Evolutionary conservation across 2,797 vertebrate genomes (phyloP), one percentile per base, ranked within the genome.

Genomic region (Hipposideros larvatus): DNA sequence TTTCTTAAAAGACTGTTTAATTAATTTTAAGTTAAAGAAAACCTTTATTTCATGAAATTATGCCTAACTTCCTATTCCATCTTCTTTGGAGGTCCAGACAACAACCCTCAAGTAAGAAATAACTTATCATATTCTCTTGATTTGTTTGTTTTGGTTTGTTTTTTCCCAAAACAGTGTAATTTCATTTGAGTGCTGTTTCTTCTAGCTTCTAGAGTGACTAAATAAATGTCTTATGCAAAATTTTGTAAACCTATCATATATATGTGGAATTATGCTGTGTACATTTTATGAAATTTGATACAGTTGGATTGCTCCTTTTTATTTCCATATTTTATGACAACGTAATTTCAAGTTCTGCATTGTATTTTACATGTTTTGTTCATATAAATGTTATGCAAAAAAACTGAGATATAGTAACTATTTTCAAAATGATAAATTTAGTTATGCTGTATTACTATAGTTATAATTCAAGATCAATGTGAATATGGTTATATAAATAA

Each of bases 1-100:
- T 55, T 94, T 34, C 41, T 66, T 61, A 13, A 43, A 88, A 68
- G n/a, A 68, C 1, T 73, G 9, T 61, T 66, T 26, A 89, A 80
- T 94, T 84, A 68, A 51, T 66, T 90, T 73, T 57, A 63, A 63
- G 26, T 51, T 91, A 91, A 90, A 41, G 88, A 21, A 84, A 89
- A 88, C 13, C 16, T 73, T 91, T 87, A 84, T 73, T 68, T 41
- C 41, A 83, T 2, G 5, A 53, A 51, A 11, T 74, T 68, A 41
- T 2, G 7, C n/a, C 10, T 87, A 28, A 70, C 3, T 46, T 24
- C n/a, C 19, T 26, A 79, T 46, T 59, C 10, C 41, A 57, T 43
- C 19, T 73, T 71, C 26, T 16, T 65, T 73, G 46, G 41, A 73
- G 4, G 51, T 28, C 26, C 8, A 59, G 28, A 80, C 37, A 37